Evolutionary conservation across 2,888 invertebrate species (phyloP), one percentile per base, ranked within the genome.

Genomic region (Odontocolon sp.): DNA sequence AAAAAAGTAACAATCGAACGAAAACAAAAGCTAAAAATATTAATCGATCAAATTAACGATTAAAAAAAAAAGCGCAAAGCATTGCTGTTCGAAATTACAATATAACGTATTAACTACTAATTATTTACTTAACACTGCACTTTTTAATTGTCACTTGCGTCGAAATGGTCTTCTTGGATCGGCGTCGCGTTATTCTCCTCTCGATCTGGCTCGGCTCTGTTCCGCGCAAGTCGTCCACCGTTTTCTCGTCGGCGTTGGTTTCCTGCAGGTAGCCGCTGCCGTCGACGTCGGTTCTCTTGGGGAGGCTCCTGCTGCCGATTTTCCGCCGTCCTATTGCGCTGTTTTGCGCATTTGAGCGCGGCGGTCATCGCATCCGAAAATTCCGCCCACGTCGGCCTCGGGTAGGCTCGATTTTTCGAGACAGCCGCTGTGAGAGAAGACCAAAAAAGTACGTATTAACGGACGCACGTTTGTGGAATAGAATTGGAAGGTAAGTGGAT

Each of bases 281-380:
- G 2, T 2, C 28, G 28, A 5, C 11, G 28, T 9, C 4, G 33
- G 23, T 54, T 14, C 31, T 28, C 28, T 2, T 54, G 28, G 9
- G 11, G 31, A 16, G 9, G 54, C 28, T n/a, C n/a, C n/a, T n/a
- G n/a, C 50, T 50, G 14, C 50, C 5, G n/a, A 26, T 14, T 28
- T 11, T 11, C 4, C 50, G 3, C 11, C 50, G n/a, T 61, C 38
- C 42, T 40, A 8, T 61, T 42, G 14, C 61, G 61, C 31, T 61
- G 61, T 31, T 61, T 59, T n/a, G 23, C 23, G 8, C 23, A 1
- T 21, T 59, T 59, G 4, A 40, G 21, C n/a, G 59, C 59, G 21
- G 40, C 8, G 4, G 40, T 59, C 59, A 59, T 59, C 11, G 59
- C 59, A 28, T 59, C 59, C 3, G 40, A 21, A 16, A 59, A 59